Evolutionary conservation across 2,888 invertebrate genomes (phyloP).

Genomic region (Tipula vernalis): DNA sequence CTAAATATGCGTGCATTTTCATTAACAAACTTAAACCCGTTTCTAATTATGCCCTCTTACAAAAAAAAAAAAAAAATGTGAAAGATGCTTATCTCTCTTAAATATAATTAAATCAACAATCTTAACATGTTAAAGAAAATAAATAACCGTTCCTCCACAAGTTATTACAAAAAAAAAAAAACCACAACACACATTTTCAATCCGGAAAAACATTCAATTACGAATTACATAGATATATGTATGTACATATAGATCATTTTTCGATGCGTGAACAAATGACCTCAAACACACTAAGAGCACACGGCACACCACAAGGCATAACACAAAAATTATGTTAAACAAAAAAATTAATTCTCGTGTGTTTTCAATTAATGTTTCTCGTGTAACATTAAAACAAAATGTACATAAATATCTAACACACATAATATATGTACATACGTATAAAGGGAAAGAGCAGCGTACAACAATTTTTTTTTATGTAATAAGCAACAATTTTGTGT

Average conservation of each 20-base stretch:
- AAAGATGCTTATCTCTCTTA: not conserved
- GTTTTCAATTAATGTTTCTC: not conserved
- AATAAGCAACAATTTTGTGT: not conserved
- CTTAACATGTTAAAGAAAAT: not conserved
- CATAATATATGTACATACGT: not conserved
- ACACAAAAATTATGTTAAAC: not conserved
- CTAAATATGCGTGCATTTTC: too few species aligned
- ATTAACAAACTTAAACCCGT: too few species aligned
- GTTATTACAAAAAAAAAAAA: not conserved
- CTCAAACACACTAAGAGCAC: not conserved
- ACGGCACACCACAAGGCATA: not conserved
- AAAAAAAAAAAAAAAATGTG: too few species aligned
- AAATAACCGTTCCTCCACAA: not conserved
- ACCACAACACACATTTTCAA: not conserved
- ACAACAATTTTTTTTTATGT: not conserved
- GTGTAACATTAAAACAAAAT: not conserved
- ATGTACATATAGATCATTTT: not conserved
- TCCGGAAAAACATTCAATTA: not conserved
- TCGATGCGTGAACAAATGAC: not conserved
- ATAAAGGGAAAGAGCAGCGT: not conserved
- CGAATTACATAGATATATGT: not conserved
- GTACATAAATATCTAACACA: not conserved
- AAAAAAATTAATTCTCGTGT: not conserved
- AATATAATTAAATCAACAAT: not conserved
- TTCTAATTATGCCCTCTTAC: too few species aligned